Evolutionary conservation across 1,140 invertebrate species (phyloP), one percentile per base, ranked within the genome.

Genomic region (Teleogryllus occipitalis): DNA sequence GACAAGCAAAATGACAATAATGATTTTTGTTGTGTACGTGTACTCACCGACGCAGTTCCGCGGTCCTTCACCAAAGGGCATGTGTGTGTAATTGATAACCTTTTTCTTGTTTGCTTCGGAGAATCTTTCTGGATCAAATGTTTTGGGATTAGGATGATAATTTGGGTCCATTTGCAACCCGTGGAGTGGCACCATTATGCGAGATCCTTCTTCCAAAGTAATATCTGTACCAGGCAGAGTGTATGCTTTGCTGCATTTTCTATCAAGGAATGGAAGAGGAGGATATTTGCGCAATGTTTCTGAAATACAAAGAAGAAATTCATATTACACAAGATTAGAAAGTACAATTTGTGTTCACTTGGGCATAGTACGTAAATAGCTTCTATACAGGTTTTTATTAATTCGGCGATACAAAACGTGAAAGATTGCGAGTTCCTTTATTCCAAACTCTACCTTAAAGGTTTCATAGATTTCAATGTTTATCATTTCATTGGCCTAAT

Each of bases 41-140:
- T 74, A 79, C 78, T 81, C 84, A 86, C 86, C 86, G 74, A 91
- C 90, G 80, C 90, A 91, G 81, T 87, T 89, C 46, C 89, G 83
- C 5, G 87, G 86, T 27, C 90, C 90, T 54, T 88, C 88, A 14
- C 90, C 89, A 83, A 91, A 91, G 8, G 89, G 89, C 46, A 91
- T 82, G 81, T 87, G 90, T 6, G 84, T 84, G 79, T 82, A 86
- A 2, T 83, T 81, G 76, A 83, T 78, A 77, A 85, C 83, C 49
- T 84, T 79, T 2, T 79, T 80, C 48, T 85, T 86, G 74, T 87
- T 87, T 48, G 85, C 84, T 47, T 88, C 87, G 6, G 86, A 82
- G 83, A 92, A 93, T 47, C 92, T 85, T 79, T 92, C 88, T 0
- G 92, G 92, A 84, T 91, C 87, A 83, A 92, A 92, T 14, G 83